Evolutionary conservation across 2,113 vertebrate species (phyloP), one percentile per base, ranked within the genome.

Genomic region (Sula dactylatra): DNA sequence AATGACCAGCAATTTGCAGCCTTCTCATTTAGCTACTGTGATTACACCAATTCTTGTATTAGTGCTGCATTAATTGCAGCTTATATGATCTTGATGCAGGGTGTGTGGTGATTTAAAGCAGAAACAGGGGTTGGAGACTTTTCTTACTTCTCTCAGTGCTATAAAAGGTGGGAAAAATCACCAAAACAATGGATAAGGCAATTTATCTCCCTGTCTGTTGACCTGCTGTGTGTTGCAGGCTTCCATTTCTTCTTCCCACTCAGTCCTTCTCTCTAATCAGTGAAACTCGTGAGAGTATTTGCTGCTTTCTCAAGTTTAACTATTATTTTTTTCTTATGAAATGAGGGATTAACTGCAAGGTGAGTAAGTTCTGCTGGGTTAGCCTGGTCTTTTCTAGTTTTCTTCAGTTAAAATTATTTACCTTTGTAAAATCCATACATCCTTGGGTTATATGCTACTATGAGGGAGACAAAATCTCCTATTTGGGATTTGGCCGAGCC

Each of bases 1-100:
- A 58, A 32, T 89, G 95, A 70, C 90, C 96, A 93, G 65, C n/a
- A 89, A 84, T 86, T 86, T 89, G 55, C 64, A 87, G 27, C 72
- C 50, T 81, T 86, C 59, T 66, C 59, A 86, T 73, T 91, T 65
- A 81, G 67, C 59, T 86, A 9, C 77, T 38, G 14, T 91, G 77
- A 94, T 89, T 84, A 73, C 72, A 86, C 11, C 45, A 45, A 65
- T 77, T 89, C 80, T 93, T 77, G 16, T 83, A 66, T 86, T 86
- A 86, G 40, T 67, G 56, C 18, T 77, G 42, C 83, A 82, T 80
- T 91, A 94, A 61, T 31, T 38, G 72, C 32, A 65, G 62, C 36
- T 83, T 83, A 29, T 26, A 52, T 40, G 49, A n/a, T 74, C 77
- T 62, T 58, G 72, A 74, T 77, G 81, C 0, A 0, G 66, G 72